These are phyloP conservation scores for Sardinella longiceps DNA, from an alignment of 2,797 vertebrate species.

Conservation along the genomic window DNA sequence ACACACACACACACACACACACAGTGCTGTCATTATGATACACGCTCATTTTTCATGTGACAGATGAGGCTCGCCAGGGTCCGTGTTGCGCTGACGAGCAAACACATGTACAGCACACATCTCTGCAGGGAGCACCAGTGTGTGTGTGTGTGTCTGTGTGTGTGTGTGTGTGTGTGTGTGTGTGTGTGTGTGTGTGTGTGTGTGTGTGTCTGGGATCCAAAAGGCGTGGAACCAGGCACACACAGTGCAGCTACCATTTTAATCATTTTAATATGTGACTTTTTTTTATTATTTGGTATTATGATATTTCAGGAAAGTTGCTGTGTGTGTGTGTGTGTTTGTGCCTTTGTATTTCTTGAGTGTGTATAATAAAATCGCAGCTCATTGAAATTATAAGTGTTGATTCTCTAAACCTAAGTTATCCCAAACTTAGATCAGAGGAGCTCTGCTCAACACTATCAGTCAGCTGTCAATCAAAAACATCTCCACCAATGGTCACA, in stretches of 20 bases:
- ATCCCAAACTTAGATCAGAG: no score
- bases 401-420: no score
- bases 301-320: no score
- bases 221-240: neutral
- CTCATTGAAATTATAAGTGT: no score
- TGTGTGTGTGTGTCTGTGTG: conserved; percentile 40
- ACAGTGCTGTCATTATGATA: conserved; percentile 40
- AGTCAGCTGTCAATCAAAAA: no score
- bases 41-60: conserved; percentile 70
- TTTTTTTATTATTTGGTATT: no score
- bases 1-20: conserved; percentile 1
- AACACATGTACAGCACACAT: conserved; percentile 62
- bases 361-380: neutral
- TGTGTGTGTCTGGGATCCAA: conserved; percentile 33
- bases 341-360: neutral
- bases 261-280: no score
- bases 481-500: no score
- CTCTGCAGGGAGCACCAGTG: conserved; percentile 52
- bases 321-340: neutral
- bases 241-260: neutral
- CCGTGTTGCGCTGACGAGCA: conserved; percentile 59
- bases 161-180: conserved; percentile 46
- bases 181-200: conserved; percentile 40
- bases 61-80: conserved; percentile 69
- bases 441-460: no score